Evolutionary conservation across 2,888 invertebrate species (phyloP).

Genomic region (Choreutis nemorana): DNA sequence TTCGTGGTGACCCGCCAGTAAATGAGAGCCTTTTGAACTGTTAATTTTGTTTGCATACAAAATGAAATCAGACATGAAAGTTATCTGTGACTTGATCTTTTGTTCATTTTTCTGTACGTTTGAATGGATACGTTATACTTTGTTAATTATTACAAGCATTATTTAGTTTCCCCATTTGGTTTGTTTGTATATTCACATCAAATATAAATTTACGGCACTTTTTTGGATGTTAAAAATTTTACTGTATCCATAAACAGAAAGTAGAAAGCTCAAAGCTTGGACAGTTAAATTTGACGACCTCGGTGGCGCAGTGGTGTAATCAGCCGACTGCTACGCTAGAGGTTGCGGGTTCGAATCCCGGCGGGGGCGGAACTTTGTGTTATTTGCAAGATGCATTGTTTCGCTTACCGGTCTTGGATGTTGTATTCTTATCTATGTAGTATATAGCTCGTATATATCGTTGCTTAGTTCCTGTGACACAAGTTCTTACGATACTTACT

Average conservation of each 20-base stretch:
- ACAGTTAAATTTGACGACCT: constrained; percentile 1
- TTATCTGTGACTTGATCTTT: constrained; percentile 42
- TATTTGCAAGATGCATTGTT: no score
- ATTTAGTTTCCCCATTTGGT: neutral
- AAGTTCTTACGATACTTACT: no score
- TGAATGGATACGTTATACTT: neutral
- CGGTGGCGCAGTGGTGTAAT: no score
- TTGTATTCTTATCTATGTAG: no score
- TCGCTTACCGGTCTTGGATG: no score
- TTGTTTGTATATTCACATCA: no score
- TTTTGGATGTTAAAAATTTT: neutral
- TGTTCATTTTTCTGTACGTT: no score
- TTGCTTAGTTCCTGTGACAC: no score
- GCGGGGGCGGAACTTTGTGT: no score
- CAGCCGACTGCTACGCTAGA: no score
- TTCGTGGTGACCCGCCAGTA: constrained; percentile 54
- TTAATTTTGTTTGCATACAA: constrained; percentile 59
- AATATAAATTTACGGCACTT: neutral
- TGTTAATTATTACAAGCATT: neutral
- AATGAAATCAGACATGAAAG: constrained; percentile 56
- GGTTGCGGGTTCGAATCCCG: no score
- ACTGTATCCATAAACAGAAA: neutral
- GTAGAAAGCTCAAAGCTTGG: neutral
- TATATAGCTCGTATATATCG: no score
- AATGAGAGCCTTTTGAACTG: constrained; percentile 61